Evolutionary conservation across 2,113 vertebrate genomes (phyloP).

Genomic region (Ochotona curzoniae): DNA sequence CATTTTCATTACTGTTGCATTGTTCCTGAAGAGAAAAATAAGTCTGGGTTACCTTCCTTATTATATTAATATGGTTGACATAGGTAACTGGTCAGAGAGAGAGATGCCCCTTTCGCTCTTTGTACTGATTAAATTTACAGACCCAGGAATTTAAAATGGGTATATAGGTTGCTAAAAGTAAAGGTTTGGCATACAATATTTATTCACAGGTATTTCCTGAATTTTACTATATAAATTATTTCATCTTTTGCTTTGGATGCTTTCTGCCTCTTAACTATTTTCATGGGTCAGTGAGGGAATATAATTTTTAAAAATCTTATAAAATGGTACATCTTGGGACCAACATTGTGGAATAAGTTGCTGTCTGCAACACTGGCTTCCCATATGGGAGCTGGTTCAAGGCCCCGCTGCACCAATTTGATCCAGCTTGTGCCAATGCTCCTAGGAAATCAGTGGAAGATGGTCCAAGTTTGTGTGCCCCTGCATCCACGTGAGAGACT

Average conservation of each 20-base stretch:
- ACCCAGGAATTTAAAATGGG: neutral
- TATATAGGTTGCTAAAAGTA: neutral
- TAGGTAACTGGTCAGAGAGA: neutral
- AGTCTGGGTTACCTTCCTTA: neutral
- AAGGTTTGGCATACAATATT: neutral
- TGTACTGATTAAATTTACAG: neutral
- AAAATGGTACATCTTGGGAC: neutral
- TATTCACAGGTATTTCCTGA: neutral
- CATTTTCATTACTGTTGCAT: neutral
- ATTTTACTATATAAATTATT: neutral
- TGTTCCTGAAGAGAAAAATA: constrained; percentile 28
- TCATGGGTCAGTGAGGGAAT: neutral
- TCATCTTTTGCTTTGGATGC: neutral
- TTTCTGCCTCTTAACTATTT: constrained; percentile 13
- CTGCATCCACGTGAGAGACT: too few species aligned
- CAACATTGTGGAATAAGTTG: too few species aligned
- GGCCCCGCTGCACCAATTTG: too few species aligned
- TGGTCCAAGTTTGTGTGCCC: too few species aligned
- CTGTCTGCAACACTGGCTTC: too few species aligned
- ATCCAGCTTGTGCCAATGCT: too few species aligned
- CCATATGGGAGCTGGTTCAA: too few species aligned
- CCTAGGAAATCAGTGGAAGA: too few species aligned
- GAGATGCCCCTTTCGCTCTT: neutral
- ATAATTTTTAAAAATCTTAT: neutral
- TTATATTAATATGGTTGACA: neutral